Conservation (phyloP, 1,140 invertebrate genomes). For the Cherax destructor region DNA sequence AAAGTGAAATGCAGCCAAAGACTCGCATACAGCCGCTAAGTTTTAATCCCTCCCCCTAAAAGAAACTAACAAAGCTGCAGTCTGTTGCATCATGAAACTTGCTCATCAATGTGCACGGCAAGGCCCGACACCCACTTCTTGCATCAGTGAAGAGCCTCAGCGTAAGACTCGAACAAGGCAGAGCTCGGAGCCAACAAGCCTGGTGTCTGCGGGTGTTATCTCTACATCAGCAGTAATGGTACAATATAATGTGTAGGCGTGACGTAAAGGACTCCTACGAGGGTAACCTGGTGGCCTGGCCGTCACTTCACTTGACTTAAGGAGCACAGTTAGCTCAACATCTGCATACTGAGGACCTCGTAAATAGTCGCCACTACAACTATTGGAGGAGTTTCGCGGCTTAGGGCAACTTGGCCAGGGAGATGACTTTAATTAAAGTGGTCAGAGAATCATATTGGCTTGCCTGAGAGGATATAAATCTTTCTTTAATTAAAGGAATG, state of each 20-base stretch:
- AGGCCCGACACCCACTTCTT: too few relatives aligned
- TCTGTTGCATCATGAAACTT: too few relatives aligned
- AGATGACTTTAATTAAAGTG: conserved; percentile 38
- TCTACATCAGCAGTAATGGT: neutral
- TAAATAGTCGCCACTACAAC: conserved; percentile 24
- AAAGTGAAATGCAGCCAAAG: too few relatives aligned
- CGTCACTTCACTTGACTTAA: neutral
- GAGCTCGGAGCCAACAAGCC: neutral
- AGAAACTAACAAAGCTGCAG: too few relatives aligned
- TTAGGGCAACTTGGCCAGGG: conserved; percentile 12
- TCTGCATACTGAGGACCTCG: conserved; percentile 11
- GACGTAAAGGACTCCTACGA: neutral
- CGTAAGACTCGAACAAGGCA: too few relatives aligned
- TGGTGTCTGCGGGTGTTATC: neutral
- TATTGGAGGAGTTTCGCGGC: conserved; percentile 19
- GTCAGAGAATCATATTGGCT: neutral
- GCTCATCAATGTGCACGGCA: too few relatives aligned
- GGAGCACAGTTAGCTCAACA: neutral
- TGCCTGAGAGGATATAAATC: neutral
- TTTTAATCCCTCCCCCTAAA: too few relatives aligned
- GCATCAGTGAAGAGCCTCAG: too few relatives aligned
- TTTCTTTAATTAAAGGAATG: too few relatives aligned
- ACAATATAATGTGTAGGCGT: neutral
- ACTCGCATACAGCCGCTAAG: too few relatives aligned
- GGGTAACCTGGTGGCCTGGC: too few relatives aligned